These are phyloP conservation scores for Alligator mississippiensis DNA, from an alignment of 2,113 vertebrate species.

Conservation along the genomic window DNA sequence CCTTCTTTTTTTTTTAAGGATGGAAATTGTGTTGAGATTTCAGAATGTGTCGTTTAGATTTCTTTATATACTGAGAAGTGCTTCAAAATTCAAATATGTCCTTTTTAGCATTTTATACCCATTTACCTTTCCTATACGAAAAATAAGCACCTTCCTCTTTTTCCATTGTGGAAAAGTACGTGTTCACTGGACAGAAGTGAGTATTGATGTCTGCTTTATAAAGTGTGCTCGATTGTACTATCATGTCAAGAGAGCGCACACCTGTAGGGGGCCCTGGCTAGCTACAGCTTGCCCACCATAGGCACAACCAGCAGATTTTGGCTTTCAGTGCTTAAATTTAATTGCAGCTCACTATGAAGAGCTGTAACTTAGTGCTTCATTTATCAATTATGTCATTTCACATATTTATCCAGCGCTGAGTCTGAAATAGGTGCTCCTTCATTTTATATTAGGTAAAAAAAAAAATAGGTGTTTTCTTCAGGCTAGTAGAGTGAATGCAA, in stretches of 20 bases:
- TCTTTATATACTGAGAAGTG: neutral
- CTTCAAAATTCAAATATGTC: neutral
- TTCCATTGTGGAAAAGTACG: neutral
- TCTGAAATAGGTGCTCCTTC: conserved; percentile 39
- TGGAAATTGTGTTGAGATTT: neutral
- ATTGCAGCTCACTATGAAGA: conserved; percentile 38
- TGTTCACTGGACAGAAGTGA: neutral
- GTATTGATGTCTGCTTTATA: neutral
- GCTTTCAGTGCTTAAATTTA: conserved; percentile 30
- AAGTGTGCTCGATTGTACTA: neutral
- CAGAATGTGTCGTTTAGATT: neutral
- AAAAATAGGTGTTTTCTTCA: neutral
- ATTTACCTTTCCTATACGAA: neutral
- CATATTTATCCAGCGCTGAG: conserved; percentile 29
- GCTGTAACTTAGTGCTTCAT: neutral
- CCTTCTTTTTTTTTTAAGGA: neutral
- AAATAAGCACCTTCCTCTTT: neutral
- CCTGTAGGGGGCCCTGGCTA: neutral
- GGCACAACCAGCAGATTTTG: conserved; percentile 16
- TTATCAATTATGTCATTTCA: conserved; percentile 60
- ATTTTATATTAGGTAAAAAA: neutral
- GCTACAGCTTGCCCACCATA: neutral
- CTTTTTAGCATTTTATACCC: neutral
- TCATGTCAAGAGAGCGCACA: neutral
- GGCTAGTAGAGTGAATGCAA: conserved; percentile 7